Conservation (phyloP, 1,140 invertebrate genomes). For the Drosophila sechellia region DNA sequence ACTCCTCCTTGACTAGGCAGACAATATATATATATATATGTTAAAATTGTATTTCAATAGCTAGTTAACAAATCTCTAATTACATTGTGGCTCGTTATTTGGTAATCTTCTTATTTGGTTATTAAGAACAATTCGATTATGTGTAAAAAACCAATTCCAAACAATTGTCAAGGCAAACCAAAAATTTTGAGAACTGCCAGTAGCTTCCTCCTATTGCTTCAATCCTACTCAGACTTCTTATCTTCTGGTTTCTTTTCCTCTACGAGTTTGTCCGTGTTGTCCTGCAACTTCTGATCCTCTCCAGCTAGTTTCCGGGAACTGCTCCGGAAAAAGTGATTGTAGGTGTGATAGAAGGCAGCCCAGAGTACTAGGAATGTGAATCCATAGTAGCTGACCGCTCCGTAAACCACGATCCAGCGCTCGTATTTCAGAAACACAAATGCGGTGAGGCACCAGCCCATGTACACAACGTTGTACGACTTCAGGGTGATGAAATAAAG, state of each 20-base stretch:
- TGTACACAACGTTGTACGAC: constrained; percentile 91
- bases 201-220: too few species aligned
- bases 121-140: constrained; percentile 16
- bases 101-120: constrained; percentile 50
- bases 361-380: constrained; percentile 88
- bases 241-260: constrained; percentile 16
- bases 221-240: constrained; percentile 30
- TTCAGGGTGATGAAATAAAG: constrained; percentile 88
- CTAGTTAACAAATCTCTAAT: constrained; percentile 42
- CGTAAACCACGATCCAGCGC: constrained; percentile 88
- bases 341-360: constrained; percentile 57
- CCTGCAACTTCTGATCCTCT: background rate
- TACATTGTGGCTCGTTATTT: constrained; percentile 37
- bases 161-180: constrained; percentile 29
- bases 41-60: constrained; percentile 16
- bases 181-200: constrained; percentile 19
- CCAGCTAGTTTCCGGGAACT: constrained; percentile 3
- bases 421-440: constrained; percentile 91
- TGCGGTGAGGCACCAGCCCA: constrained; percentile 93
- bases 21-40: constrained; percentile 20
- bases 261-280: background rate
- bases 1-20: constrained; percentile 49
- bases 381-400: constrained; percentile 88
- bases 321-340: constrained; percentile 15
- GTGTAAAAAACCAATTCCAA: constrained; percentile 15